These are phyloP conservation scores for Conus ventricosus DNA, from an alignment of 1,140 invertebrate species.

Conservation along the genomic window DNA sequence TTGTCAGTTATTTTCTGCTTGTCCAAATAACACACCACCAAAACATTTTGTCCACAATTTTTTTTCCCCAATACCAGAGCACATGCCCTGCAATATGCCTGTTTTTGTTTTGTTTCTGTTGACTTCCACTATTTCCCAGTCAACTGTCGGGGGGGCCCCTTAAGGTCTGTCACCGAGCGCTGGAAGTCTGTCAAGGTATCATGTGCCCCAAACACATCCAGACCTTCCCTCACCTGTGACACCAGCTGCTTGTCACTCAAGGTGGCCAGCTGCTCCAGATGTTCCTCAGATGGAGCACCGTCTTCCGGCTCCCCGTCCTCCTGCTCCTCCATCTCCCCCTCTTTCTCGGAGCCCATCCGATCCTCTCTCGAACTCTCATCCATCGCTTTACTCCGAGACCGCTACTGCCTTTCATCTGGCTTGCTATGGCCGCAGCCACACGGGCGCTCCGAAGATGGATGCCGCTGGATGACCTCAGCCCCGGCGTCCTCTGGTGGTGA, in stretches of 20 bases:
- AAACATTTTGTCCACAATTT: too few species aligned
- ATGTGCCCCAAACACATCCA: background rate
- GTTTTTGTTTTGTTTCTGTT: too few species aligned
- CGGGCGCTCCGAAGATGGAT: conserved; percentile 12
- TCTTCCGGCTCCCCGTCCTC: background rate
- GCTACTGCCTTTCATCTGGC: conserved; percentile 19
- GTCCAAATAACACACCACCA: too few species aligned
- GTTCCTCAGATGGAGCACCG: background rate
- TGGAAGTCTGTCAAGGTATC: too few species aligned
- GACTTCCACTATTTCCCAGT: too few species aligned
- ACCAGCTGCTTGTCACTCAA: conserved; percentile 30
- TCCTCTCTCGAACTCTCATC: background rate
- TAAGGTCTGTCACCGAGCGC: too few species aligned
- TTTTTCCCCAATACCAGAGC: too few species aligned
- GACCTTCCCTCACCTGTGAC: background rate
- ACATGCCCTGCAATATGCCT: too few species aligned
- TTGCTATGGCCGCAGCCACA: conserved; percentile 34
- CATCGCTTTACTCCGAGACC: background rate
- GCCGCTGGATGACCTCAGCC: conserved; percentile 1
- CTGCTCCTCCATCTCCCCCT: background rate
- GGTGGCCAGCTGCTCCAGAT: conserved; percentile 2
- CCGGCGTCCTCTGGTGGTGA: background rate
- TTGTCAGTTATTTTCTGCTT: too few species aligned
- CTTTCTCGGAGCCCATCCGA: background rate
- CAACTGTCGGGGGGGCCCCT: too few species aligned